These are phyloP conservation scores for Diogma glabrata DNA, from an alignment of 2,888 invertebrate genomes.

Conservation along the genomic window DNA sequence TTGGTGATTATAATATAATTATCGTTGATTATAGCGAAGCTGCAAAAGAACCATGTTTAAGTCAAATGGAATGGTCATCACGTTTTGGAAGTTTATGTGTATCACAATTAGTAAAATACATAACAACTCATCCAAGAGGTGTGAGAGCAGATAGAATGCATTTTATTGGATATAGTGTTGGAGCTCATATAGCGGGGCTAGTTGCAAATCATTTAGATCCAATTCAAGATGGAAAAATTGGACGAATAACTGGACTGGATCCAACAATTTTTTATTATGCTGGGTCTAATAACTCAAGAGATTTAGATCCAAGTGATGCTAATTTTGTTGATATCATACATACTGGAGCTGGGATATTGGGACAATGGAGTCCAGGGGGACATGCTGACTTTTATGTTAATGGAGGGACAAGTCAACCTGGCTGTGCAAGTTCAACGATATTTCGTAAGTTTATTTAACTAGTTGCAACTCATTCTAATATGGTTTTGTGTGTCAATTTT, in stretches of 20 bases:
- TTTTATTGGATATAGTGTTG: constrained; percentile 76
- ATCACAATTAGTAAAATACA: constrained; percentile 66
- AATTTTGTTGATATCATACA: constrained; percentile 74
- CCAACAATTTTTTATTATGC: constrained; percentile 80
- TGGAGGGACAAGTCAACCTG: constrained; percentile 76
- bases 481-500: constrained; percentile 8
- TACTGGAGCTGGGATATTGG: constrained; percentile 77
- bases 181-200: constrained; percentile 74
- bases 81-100: constrained; percentile 60
- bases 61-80: constrained; percentile 59
- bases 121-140: constrained; percentile 66
- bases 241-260: constrained; percentile 75
- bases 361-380: constrained; percentile 81
- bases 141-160: constrained; percentile 63
- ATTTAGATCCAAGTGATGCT: constrained; percentile 68
- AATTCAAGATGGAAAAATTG: constrained; percentile 56
- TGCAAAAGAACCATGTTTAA: constrained; percentile 71
- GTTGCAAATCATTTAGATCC: constrained; percentile 60
- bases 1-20: constrained; percentile 73
- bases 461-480: constrained; percentile 11
- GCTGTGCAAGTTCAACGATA: constrained; percentile 68
- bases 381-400: constrained; percentile 85
- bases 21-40: constrained; percentile 75
- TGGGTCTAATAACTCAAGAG: constrained; percentile 66
- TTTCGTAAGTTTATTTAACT: constrained; percentile 68